Percentiles rank a stretch among this genome's conserved stretches.
Evolutionary conservation across 2,113 vertebrate genomes (phyloP).

Genomic region (Gallinago undulata): DNA sequence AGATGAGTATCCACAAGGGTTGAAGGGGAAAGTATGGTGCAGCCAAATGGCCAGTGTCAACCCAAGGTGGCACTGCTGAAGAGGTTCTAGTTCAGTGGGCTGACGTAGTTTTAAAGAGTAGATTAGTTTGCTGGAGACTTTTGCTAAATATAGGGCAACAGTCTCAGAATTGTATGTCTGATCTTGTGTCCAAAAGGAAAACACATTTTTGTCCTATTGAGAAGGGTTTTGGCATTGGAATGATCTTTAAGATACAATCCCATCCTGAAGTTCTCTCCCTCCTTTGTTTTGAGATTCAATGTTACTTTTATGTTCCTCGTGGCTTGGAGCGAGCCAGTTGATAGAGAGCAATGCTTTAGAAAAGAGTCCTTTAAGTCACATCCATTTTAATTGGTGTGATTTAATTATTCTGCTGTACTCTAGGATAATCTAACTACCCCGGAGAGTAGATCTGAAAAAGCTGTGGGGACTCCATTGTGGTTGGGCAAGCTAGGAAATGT

Average conservation of each 20-base stretch:
- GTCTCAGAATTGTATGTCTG: background rate
- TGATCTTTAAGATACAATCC: background rate
- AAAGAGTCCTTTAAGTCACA: conserved; percentile 13
- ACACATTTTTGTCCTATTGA: background rate
- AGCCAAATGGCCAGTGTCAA: background rate
- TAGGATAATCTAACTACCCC: conserved; percentile 16
- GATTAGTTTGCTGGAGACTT: background rate
- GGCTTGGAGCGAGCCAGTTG: background rate
- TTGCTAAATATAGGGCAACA: background rate
- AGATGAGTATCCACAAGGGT: background rate
- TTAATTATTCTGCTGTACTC: conserved; percentile 38
- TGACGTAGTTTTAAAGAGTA: background rate
- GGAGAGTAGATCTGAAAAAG: conserved; percentile 53
- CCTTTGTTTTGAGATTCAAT: background rate
- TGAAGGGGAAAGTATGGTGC: background rate
- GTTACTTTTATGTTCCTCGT: background rate
- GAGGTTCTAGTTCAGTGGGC: background rate
- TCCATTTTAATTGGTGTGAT: conserved; percentile 19
- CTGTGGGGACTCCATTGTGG: conserved; percentile 47
- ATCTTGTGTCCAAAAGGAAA: background rate
- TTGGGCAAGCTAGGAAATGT: background rate
- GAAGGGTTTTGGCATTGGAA: background rate
- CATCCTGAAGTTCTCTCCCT: background rate
- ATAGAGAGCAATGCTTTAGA: background rate
- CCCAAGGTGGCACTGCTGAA: background rate